Conservation (phyloP, 2,113 vertebrate species). For the Sceloporus undulatus region DNA sequence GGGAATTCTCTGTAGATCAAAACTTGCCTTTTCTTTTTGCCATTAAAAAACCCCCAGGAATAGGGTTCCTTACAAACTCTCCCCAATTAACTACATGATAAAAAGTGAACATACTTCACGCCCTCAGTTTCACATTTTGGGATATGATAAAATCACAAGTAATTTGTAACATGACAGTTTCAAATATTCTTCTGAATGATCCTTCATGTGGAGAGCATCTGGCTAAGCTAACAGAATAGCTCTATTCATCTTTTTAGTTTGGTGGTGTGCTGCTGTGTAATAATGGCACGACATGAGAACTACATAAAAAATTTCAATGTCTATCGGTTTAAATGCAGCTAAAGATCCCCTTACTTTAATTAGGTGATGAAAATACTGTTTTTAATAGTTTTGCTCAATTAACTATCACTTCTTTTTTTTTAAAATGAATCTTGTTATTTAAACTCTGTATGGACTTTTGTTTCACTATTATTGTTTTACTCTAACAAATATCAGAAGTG, state of each 20-base stretch:
- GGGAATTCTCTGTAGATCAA: not conserved
- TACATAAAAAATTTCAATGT: not conserved
- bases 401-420: conserved; percentile 41
- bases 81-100: not conserved
- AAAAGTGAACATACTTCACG: not conserved
- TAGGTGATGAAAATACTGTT: conserved; percentile 27
- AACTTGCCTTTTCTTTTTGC: not conserved
- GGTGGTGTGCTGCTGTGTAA: not conserved
- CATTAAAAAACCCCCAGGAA: not conserved
- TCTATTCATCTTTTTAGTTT: not conserved
- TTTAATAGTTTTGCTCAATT: conserved; percentile 25
- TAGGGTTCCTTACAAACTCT: not conserved
- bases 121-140: not conserved
- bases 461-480: conserved; percentile 64
- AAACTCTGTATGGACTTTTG: conserved; percentile 47
- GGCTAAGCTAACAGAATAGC: not conserved
- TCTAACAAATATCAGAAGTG: conserved; percentile 55
- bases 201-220: not conserved
- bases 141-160: not conserved
- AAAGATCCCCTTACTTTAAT: not conserved
- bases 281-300: not conserved
- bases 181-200: not conserved
- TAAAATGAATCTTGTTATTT: conserved; percentile 41
- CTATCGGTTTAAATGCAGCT: not conserved
- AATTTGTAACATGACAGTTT: not conserved